Conservation (phyloP, 2,888 invertebrate species). For the Lasius fuliginosus region DNA sequence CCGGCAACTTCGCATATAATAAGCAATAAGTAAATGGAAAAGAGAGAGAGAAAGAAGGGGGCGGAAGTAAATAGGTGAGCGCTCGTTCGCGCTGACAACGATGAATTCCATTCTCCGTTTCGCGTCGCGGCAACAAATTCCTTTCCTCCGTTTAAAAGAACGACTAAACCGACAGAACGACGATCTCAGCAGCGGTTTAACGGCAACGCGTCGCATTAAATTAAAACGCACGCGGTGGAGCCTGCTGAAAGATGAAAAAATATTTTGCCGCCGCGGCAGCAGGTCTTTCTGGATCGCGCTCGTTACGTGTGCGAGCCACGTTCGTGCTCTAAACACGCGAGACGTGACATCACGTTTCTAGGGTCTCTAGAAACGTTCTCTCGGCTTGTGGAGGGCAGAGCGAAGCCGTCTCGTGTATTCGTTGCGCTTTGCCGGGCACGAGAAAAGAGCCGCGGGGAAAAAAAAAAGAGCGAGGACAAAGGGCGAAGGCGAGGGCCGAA, state of each 20-base stretch:
- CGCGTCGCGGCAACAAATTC: constrained; percentile 19
- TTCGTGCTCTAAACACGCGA: constrained; percentile 76
- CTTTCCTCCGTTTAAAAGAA: background rate
- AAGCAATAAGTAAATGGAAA: background rate
- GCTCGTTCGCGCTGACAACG: constrained; percentile 1
- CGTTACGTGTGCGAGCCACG: constrained; percentile 73
- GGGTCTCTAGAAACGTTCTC: constrained; percentile 55
- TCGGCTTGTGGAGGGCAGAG: constrained; percentile 61
- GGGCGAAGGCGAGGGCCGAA: constrained; percentile 24
- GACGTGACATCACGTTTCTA: constrained; percentile 77
- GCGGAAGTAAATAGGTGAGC: background rate
- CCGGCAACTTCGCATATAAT: background rate
- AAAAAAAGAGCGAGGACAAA: constrained; percentile 18
- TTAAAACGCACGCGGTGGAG: constrained; percentile 54
- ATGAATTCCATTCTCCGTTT: constrained; percentile 19
- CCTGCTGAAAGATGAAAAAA: constrained; percentile 53
- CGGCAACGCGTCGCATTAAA: constrained; percentile 62
- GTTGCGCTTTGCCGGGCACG: constrained; percentile 59
- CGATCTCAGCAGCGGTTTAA: constrained; percentile 17
- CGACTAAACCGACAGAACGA: constrained; percentile 3
- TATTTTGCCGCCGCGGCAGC: constrained; percentile 69
- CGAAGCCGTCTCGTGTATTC: constrained; percentile 57
- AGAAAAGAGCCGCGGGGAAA: constrained; percentile 42
- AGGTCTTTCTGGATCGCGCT: constrained; percentile 45
- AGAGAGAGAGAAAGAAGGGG: background rate